Percentiles rank a stretch among this genome's conserved stretches.
Evolutionary conservation across 2,113 vertebrate genomes (phyloP).

Genomic region (Saguinus midas): DNA sequence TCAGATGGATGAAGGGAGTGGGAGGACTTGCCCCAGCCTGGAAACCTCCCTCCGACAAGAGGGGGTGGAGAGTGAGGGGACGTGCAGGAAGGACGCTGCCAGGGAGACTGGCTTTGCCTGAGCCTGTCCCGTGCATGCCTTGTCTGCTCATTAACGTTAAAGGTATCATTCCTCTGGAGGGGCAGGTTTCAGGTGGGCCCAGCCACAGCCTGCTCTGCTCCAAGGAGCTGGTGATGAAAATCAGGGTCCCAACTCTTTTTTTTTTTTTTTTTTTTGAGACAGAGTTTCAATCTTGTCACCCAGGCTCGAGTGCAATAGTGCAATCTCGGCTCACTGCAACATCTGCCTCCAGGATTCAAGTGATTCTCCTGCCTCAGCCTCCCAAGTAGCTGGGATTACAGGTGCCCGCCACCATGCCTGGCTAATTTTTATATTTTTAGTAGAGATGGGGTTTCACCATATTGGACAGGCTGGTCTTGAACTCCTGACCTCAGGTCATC

Average conservation of each 20-base stretch:
- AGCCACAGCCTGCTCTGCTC: neutral
- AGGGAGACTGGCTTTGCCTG: neutral
- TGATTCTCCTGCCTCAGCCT: neutral
- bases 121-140: neutral
- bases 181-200: neutral
- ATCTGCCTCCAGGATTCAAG: neutral
- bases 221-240: neutral
- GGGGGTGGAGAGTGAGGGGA: neutral
- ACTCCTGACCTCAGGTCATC: neutral
- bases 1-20: neutral
- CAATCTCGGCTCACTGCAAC: too few relatives aligned
- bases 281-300: neutral
- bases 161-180: neutral
- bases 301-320: neutral
- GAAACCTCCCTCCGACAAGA: neutral
- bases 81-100: neutral
- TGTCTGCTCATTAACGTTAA: fast-evolving
- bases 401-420: too few relatives aligned
- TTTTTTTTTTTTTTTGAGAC: too few relatives aligned
- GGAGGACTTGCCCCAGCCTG: neutral
- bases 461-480: neutral
- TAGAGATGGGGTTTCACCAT: neutral
- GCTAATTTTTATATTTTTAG: neutral
- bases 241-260: neutral
- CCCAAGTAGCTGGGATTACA: neutral